These are phyloP conservation scores for Ptilodon capucinus DNA, from an alignment of 2,888 invertebrate species.

Conservation along the genomic window DNA sequence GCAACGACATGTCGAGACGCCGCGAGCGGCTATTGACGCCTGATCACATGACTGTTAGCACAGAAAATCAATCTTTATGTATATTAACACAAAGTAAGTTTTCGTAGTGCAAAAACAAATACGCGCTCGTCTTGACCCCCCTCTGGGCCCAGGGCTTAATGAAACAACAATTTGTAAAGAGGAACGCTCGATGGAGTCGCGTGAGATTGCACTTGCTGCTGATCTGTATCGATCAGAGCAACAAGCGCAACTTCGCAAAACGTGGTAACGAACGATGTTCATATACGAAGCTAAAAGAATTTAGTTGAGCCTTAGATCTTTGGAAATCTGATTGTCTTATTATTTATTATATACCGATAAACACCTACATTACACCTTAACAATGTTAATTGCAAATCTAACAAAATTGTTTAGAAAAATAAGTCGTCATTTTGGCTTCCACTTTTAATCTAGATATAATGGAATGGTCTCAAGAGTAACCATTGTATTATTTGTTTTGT, in stretches of 20 bases:
- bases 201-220: conserved; percentile 27
- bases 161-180: conserved; percentile 4
- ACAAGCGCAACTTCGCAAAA: conserved; percentile 12
- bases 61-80: no score
- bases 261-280: conserved; percentile 32
- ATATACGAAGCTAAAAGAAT: conserved; percentile 66
- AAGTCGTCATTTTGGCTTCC: conserved; percentile 81
- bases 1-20: no score
- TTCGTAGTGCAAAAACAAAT: no score
- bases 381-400: conserved; percentile 73
- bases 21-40: no score
- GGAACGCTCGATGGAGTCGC: conserved; percentile 29
- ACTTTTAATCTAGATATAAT: conserved; percentile 74
- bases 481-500: conserved; percentile 56
- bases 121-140: no score
- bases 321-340: conserved; percentile 77
- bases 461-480: conserved; percentile 79
- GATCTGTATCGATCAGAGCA: conserved; percentile 8
- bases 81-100: no score
- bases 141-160: no score
- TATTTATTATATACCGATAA: conserved; percentile 68
- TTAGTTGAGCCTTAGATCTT: conserved; percentile 79
- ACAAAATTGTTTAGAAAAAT: conserved; percentile 81
- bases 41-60: no score
- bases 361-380: conserved; percentile 73